Conservation (phyloP, 2,888 invertebrate genomes). For the Nematopogon swammerdamellus region DNA sequence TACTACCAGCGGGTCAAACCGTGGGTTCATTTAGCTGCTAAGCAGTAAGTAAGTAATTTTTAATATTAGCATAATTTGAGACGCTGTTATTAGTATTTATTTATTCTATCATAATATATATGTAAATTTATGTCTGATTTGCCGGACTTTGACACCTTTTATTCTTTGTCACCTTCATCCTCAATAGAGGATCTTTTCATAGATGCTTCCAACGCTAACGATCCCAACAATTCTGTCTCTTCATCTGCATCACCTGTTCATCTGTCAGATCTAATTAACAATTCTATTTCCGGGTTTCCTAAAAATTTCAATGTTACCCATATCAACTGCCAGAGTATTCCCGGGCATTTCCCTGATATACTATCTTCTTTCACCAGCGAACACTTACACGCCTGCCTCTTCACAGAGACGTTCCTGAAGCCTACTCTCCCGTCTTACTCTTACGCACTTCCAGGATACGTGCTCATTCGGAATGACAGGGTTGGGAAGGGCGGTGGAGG, state of each 20-base stretch:
- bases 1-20: too few relatives aligned
- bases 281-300: not conserved
- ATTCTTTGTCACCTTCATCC: not conserved
- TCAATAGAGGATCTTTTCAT: not conserved
- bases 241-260: not conserved
- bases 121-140: not conserved
- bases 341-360: constrained; percentile 2
- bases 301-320: constrained; percentile 4
- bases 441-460: constrained; percentile 4
- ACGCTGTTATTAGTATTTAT: too few relatives aligned
- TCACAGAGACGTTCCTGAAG: constrained; percentile 7
- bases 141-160: not conserved
- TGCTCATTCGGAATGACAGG: constrained; percentile 3
- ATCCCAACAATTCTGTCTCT: not conserved
- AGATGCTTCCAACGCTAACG: not conserved
- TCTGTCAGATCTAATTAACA: not conserved
- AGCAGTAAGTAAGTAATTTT: too few relatives aligned
- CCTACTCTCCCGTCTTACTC: constrained; percentile 1
- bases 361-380: constrained; percentile 3
- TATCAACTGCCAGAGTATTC: constrained; percentile 6
- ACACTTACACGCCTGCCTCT: constrained; percentile 3
- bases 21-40: too few relatives aligned
- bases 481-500: constrained; percentile 4
- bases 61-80: too few relatives aligned
- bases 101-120: too few relatives aligned